Conservation (phyloP, 2,797 vertebrate genomes). For the Bryconaethiops microstoma region DNA sequence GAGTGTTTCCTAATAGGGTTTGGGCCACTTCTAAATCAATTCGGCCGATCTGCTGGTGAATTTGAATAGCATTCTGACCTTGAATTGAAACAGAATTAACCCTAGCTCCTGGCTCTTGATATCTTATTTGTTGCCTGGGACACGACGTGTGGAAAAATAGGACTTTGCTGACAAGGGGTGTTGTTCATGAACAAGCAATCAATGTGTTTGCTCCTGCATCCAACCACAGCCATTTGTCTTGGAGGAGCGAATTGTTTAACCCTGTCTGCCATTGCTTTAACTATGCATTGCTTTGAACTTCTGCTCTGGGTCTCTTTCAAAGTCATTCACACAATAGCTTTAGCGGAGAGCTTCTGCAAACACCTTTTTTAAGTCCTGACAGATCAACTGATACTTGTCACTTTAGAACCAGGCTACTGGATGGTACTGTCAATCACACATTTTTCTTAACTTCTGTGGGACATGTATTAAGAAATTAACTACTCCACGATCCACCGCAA, state of each 20-base stretch:
- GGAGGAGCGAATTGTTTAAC: conserved; percentile 66
- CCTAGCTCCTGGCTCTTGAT: conserved; percentile 31
- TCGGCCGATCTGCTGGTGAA: background rate
- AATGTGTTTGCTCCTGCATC: conserved; percentile 66
- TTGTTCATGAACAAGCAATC: conserved; percentile 74
- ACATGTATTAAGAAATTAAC: no score
- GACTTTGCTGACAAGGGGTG: conserved; percentile 79
- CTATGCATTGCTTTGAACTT: conserved; percentile 31
- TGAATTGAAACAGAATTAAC: conserved; percentile 44
- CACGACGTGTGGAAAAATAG: conserved; percentile 73
- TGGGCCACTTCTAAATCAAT: conserved; percentile 4
- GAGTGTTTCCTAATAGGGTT: conserved; percentile 4
- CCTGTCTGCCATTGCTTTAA: conserved; percentile 58
- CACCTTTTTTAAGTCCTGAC: background rate
- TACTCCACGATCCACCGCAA: no score
- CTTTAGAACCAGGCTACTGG: background rate
- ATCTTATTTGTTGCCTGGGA: conserved; percentile 67
- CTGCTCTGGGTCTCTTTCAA: conserved; percentile 20
- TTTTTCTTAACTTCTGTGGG: no score
- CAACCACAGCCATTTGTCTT: conserved; percentile 65
- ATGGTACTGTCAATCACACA: background rate
- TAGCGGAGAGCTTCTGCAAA: background rate
- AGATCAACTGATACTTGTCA: background rate
- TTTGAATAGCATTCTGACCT: conserved; percentile 25
- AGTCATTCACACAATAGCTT: conserved; percentile 42